Evolutionary conservation across 2,113 vertebrate species (phyloP).

Genomic region (Microcebus lehilahytsara): DNA sequence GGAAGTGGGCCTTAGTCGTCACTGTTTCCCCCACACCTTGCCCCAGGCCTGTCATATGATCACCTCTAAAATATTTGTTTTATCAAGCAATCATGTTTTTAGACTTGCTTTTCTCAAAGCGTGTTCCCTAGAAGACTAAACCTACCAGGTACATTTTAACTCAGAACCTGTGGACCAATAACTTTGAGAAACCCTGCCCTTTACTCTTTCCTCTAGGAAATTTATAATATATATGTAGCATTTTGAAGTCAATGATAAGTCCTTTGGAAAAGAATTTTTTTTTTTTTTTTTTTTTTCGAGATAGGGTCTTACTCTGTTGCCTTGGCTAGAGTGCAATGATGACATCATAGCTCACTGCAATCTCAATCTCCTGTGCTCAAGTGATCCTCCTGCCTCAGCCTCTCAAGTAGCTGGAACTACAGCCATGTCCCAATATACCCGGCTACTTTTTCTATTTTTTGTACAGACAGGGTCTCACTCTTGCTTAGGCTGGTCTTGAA

Average conservation of each 20-base stretch:
- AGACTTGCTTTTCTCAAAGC: neutral
- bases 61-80: neutral
- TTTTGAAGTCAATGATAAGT: neutral
- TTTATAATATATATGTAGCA: neutral
- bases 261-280: neutral
- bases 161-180: neutral
- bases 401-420: no score
- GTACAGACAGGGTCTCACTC: no score
- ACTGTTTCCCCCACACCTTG: neutral
- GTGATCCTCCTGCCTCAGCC: no score
- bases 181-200: neutral
- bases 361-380: no score
- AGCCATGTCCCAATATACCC: no score
- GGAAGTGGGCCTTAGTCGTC: neutral
- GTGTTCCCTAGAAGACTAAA: neutral
- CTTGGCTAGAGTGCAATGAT: no score
- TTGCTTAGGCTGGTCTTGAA: no score
- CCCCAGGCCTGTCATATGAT: no score
- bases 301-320: no score
- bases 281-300: no score
- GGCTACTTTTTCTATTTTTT: no score
- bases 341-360: no score
- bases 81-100: neutral
- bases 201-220: neutral
- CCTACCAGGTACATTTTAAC: neutral